Conservation (phyloP, 2,888 invertebrate species). For the Drosophila helvetica region DNA sequence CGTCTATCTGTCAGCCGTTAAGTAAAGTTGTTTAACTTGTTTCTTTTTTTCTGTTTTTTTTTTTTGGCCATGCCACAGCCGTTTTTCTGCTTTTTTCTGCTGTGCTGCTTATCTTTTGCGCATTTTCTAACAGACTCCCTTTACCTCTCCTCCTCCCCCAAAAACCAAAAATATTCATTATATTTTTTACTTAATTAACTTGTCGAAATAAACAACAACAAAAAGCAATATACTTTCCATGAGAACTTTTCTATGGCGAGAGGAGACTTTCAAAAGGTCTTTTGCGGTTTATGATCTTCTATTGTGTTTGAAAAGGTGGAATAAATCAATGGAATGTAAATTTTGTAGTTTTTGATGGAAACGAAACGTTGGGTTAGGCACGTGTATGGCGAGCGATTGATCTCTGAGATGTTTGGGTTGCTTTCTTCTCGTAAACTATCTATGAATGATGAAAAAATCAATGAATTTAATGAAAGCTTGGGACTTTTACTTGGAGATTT, state of each 20-base stretch:
- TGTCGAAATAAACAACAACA: conserved; percentile 48
- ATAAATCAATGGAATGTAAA: background rate
- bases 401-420: background rate
- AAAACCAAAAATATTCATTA: conserved; percentile 31
- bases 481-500: background rate
- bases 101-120: conserved; percentile 40
- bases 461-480: background rate
- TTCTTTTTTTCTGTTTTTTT: conserved; percentile 57
- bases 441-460: background rate
- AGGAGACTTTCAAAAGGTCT: conserved; percentile 14
- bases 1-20: conserved; percentile 17
- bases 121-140: conserved; percentile 45
- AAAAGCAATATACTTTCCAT: conserved; percentile 32
- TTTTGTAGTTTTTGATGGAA: conserved; percentile 7
- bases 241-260: conserved; percentile 27
- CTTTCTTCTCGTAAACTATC: background rate
- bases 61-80: conserved; percentile 67
- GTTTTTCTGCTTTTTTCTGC: conserved; percentile 56
- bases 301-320: conserved; percentile 14
- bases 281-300: conserved; percentile 14
- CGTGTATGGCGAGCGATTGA: conserved; percentile 7
- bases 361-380: conserved; percentile 15
- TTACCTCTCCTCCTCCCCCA: conserved; percentile 10
- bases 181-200: conserved; percentile 68
- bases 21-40: conserved; percentile 75